These are phyloP conservation scores for Andrena cerasifolii DNA, from an alignment of 1,140 invertebrate species.

Conservation along the genomic window DNA sequence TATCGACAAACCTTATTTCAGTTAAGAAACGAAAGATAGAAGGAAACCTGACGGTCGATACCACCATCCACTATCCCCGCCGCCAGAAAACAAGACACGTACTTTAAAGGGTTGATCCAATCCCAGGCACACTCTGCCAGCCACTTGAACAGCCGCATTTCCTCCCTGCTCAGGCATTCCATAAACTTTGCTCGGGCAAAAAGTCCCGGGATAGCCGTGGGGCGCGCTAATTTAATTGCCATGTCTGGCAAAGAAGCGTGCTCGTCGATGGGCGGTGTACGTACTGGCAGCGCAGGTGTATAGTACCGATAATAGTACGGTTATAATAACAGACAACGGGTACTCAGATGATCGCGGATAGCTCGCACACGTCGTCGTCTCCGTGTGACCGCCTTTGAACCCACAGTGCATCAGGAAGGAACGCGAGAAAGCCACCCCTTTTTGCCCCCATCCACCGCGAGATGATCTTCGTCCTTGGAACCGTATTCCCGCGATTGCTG, in stretches of 20 bases:
- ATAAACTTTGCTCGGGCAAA: constrained; percentile 41
- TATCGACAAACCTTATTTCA: too few species aligned
- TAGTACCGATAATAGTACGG: constrained; percentile 67
- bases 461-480: background rate
- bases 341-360: constrained; percentile 7
- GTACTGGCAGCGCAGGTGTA: constrained; percentile 50
- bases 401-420: constrained; percentile 9
- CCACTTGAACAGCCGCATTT: background rate
- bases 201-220: constrained; percentile 50
- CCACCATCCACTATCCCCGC: background rate
- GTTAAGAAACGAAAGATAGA: too few species aligned
- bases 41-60: too few species aligned
- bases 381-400: background rate
- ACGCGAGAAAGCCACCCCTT: constrained; percentile 20
- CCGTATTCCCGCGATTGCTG: background rate
- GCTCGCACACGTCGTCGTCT: constrained; percentile 40
- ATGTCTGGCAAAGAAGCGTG: constrained; percentile 33
- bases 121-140: background rate
- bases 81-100: too few species aligned
- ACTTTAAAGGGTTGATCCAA: background rate
- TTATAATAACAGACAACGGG: constrained; percentile 69
- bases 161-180: constrained; percentile 4
- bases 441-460: constrained; percentile 8
- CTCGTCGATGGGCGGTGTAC: constrained; percentile 45
- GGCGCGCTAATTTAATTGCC: constrained; percentile 68